A percentile compares a stretch with the other conserved stretches of the same genome.
These are phyloP conservation scores for Hylia prasina DNA, from an alignment of 2,113 vertebrate genomes.

Conservation along the genomic window DNA sequence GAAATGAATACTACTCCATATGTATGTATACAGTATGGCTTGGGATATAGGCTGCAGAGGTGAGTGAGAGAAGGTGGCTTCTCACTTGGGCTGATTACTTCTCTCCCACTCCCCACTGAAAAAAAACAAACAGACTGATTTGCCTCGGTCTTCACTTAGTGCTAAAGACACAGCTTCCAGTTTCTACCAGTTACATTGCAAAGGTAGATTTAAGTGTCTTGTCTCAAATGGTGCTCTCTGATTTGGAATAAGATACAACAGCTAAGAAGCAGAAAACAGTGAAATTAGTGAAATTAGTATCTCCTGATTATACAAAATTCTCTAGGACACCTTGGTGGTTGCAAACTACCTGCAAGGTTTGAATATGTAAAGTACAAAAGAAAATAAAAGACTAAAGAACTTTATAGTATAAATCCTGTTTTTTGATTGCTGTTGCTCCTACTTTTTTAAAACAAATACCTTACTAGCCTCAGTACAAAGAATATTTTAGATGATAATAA, in stretches of 20 bases:
- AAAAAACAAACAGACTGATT: background rate
- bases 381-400: background rate
- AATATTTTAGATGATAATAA: background rate
- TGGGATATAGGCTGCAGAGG: background rate
- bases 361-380: background rate
- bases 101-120: too few relatives aligned
- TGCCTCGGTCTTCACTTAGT: background rate
- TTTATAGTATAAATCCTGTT: background rate
- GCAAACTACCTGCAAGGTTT: background rate
- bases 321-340: background rate
- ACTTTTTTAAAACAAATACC: background rate
- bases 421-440: background rate
- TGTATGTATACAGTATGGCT: background rate
- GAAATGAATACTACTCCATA: slow-evolving; percentile 31
- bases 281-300: background rate
- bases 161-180: background rate
- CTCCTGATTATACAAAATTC: background rate
- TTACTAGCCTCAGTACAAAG: background rate
- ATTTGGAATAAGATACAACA: background rate
- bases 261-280: background rate
- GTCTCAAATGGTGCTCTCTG: background rate
- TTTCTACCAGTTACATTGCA: background rate
- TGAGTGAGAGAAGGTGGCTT: background rate
- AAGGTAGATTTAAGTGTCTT: background rate
- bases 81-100: background rate